Base-by-base conservation (phyloP, 2,888 invertebrate genomes). In the Dryocosmus kuriphilus region DNA sequence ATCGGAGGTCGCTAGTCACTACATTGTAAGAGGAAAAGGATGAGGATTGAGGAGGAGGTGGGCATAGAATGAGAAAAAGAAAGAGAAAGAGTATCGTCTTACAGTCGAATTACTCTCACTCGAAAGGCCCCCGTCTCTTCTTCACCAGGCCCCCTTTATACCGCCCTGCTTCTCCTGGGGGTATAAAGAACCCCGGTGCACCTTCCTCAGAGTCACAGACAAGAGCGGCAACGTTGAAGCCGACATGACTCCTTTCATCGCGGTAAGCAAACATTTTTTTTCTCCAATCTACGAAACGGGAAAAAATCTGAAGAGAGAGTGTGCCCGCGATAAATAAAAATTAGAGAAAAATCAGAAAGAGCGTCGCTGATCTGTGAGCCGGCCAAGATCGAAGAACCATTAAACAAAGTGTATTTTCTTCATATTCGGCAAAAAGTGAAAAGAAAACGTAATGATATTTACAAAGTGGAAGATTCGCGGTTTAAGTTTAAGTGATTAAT, bases 191-290 rank as follows among this genome's bases (percentile, higher is more conserved):
- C 87, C 89, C 89, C 85, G 88, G 84, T 88, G 88, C 86, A 90
- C 89, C 90, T 89, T 87, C 88, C 85, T 85, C 86, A 82, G 87
- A 91, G 91, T 91, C 91, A 91, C 91, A 91, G 89, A 91, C 89
- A 90, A 87, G 88, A 90, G 89, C 91, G 91, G 91, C 91, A 90
- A 89, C 88, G 89, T 89, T 89, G 90, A 89, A 89, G 90, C 90
- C 90, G 89, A 89, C 89, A 91, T 91, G 91, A 90, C 90, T 89
- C 90, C 90, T 89, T 90, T 91, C 88, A 88, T 91, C 90, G 91
- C 90, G 91, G 91, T 91, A 91, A 91, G 91, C 89, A 88, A 80
- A 76, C 79, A 77, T n/a, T 76, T 81, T 84, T 78, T 78, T 60
- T 78, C 27, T 24, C 35, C 74, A 35, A 71, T 51, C 51, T 51